A percentile compares a stretch with the other conserved stretches of the same genome.
Evolutionary conservation across 2,797 vertebrate species (phyloP).

Genomic region (Sparidentex hasta): DNA sequence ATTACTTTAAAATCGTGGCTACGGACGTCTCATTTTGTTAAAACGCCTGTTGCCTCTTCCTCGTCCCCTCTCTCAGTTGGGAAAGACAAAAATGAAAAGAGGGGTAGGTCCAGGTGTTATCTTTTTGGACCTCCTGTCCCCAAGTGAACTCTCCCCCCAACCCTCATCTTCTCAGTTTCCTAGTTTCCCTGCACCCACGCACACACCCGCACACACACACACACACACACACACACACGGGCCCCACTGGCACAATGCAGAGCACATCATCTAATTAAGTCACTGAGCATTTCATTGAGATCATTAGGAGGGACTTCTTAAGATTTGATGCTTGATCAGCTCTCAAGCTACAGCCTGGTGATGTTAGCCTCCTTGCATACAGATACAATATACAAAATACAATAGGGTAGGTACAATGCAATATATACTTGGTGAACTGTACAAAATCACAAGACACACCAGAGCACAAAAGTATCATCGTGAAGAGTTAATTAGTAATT

Average conservation of each 20-base stretch:
- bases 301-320: slow-evolving; percentile 78
- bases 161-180: background rate
- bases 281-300: slow-evolving; percentile 77
- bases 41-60: no score
- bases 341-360: slow-evolving; percentile 39
- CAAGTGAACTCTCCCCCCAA: slow-evolving; percentile 1
- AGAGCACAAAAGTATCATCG: background rate
- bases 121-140: slow-evolving; percentile 23
- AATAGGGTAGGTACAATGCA: background rate
- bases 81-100: background rate
- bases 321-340: slow-evolving; percentile 80
- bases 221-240: slow-evolving; percentile 15
- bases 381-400: background rate
- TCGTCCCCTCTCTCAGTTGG: no score
- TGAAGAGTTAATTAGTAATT: background rate
- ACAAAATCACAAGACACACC: background rate
- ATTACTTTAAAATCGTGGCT: no score
- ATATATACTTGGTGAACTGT: background rate
- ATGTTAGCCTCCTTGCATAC: background rate
- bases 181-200: no score
- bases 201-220: background rate
- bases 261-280: slow-evolving; percentile 75
- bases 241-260: slow-evolving; percentile 44
- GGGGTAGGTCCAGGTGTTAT: slow-evolving; percentile 22
- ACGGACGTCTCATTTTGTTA: no score